These are phyloP conservation scores for Macquaria ambigua DNA, from an alignment of 2,113 vertebrate species.

Conservation along the genomic window DNA sequence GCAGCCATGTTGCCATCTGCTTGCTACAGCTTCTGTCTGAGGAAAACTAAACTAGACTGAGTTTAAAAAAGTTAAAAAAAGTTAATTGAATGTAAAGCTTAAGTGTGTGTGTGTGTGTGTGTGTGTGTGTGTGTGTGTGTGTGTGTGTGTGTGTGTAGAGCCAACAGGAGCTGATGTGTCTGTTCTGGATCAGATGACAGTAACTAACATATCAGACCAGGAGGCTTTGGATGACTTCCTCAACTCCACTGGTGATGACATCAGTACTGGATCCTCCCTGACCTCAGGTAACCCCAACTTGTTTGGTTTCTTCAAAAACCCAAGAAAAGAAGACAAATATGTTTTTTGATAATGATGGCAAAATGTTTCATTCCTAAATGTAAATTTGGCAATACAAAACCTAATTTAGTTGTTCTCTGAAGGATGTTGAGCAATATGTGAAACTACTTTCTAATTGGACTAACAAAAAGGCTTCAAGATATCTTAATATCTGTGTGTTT, in stretches of 20 bases:
- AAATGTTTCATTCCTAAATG: too few species aligned
- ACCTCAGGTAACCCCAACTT: slow-evolving; percentile 83
- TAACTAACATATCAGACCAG: slow-evolving; percentile 93
- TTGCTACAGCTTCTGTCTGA: not conserved
- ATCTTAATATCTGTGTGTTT: too few species aligned
- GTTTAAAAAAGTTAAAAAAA: not conserved
- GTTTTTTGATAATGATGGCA: too few species aligned
- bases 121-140: slow-evolving; percentile 13
- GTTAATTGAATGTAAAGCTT: not conserved
- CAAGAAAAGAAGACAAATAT: too few species aligned
- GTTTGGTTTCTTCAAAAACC: too few species aligned
- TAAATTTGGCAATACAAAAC: too few species aligned
- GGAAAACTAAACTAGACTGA: not conserved
- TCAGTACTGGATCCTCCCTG: slow-evolving; percentile 82
- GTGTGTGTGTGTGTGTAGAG: slow-evolving; percentile 77
- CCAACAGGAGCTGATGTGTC: slow-evolving; percentile 89
- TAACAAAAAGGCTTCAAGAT: too few species aligned
- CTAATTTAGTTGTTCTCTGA: too few species aligned
- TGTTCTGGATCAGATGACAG: slow-evolving; percentile 93
- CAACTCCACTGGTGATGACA: slow-evolving; percentile 89
- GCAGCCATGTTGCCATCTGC: too few species aligned
- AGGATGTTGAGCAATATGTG: too few species aligned
- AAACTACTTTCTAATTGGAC: too few species aligned
- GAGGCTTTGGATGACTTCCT: slow-evolving; percentile 96
- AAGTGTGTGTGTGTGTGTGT: slow-evolving; percentile 6